These are phyloP conservation scores for Sorex araneus DNA, from an alignment of 2,113 vertebrate species.

Conservation along the genomic window DNA sequence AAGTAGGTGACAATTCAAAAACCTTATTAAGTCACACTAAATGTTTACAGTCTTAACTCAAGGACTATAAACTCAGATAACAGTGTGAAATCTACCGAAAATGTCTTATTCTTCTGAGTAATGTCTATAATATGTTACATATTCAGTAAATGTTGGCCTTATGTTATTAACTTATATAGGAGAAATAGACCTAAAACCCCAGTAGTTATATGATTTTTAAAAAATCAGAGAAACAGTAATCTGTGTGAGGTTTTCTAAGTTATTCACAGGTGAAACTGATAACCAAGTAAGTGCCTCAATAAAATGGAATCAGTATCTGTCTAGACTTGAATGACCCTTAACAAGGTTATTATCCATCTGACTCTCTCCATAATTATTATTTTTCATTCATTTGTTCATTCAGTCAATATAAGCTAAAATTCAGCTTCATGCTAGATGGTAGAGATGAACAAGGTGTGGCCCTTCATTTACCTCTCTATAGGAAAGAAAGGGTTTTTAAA, in stretches of 20 bases:
- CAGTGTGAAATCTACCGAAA: constrained; percentile 21
- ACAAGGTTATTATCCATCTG: constrained; percentile 34
- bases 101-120: constrained; percentile 7
- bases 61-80: constrained; percentile 1
- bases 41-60: neutral
- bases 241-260: neutral
- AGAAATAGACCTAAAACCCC: constrained; percentile 1
- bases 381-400: constrained; percentile 40
- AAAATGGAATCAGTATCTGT: constrained; percentile 56
- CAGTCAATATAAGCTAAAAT: constrained; percentile 46
- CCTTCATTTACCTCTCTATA: neutral
- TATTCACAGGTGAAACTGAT: constrained; percentile 2
- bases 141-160: constrained; percentile 19
- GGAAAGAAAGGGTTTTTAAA: constrained; percentile 36
- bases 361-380: constrained; percentile 1
- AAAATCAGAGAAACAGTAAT: constrained; percentile 33
- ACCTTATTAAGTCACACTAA: neutral
- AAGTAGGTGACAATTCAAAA: constrained; percentile 36
- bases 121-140: neutral
- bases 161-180: neutral
- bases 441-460: neutral
- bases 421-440: constrained; percentile 23
- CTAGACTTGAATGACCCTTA: constrained; percentile 17
- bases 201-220: neutral
- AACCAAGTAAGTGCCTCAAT: neutral